Evolutionary conservation across 2,113 vertebrate genomes (phyloP), one percentile per base, ranked within the genome.

Genomic region (Carassius auratus): DNA sequence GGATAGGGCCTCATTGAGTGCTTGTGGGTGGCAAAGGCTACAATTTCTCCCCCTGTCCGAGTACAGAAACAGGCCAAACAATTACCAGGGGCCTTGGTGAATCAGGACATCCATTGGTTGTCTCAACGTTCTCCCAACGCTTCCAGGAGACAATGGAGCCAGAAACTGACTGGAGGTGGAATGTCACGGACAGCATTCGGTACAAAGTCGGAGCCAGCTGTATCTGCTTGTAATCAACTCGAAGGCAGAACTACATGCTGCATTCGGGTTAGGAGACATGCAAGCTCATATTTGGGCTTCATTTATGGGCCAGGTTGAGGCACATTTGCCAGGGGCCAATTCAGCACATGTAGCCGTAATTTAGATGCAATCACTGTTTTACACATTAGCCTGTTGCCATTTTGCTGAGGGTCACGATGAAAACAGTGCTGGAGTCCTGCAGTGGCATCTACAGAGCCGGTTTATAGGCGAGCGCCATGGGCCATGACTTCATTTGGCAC

Each of bases 21-120:
- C 89, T 91, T 92, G 90, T 94, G 93, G 93, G 93, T 93, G 94
- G 93, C 92, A 93, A 90, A 92, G 93, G 91, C 92, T 94, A 93
- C 89, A 92, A 93, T 93, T 94, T 93, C 93, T 88, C 92, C 55
- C 77, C 81, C 45, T 87, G 76, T 90, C 88, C 89, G 87, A 90
- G 92, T 92, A 93, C 23, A 69, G 62, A 69, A 93, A 92, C 92
- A 93, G 55, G 90, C 87, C 86, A 80, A 88, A 91, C 71, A 81
- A 81, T 73, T 73, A 73, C 26, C 15, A 17, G 33, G 77, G 75
- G 19, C 80, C 59, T 84, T 23, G 64, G 57, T 61, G 64, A 66
- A 33, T 76, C 81, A 45, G 64, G 45, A 66, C 71, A 66, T 77
- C 85, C 61, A 84, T 68, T 19, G 52, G 83, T 57, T 80, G 52